Conservation (phyloP, 2,888 invertebrate genomes). For the Encarsia formosa region DNA sequence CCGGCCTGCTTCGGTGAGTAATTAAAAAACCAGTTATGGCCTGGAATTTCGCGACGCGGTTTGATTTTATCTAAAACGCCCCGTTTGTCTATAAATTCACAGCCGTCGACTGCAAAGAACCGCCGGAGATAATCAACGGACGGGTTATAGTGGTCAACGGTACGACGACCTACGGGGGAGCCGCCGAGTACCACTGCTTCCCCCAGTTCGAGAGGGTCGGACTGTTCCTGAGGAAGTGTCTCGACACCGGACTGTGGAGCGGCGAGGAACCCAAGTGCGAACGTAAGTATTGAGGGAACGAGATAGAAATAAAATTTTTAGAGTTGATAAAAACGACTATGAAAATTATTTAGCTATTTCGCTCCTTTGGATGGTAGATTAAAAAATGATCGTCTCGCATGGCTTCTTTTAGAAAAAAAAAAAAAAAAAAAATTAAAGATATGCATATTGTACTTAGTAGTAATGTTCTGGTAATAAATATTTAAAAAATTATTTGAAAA, state of each 20-base stretch:
- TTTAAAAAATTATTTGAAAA: too few relatives aligned
- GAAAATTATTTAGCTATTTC: neutral
- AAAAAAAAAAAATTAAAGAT: too few relatives aligned
- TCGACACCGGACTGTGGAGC: constrained; percentile 81
- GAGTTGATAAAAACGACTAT: neutral
- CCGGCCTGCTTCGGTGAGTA: constrained; percentile 79
- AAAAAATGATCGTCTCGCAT: neutral
- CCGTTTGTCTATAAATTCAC: too few relatives aligned
- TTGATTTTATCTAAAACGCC: neutral
- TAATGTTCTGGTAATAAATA: too few relatives aligned
- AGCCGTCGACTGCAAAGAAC: constrained; percentile 84
- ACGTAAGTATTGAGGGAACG: constrained; percentile 51
- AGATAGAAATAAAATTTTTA: too few relatives aligned
- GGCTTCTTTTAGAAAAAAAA: too few relatives aligned
- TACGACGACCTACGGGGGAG: constrained; percentile 76
- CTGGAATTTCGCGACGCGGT: too few relatives aligned
- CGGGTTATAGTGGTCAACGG: constrained; percentile 81
- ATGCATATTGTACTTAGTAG: too few relatives aligned
- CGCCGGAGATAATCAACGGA: constrained; percentile 76
- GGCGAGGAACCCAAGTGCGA: constrained; percentile 83
- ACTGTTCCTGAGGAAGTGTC: constrained; percentile 76
- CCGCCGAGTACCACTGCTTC: constrained; percentile 85
- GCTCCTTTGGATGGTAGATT: neutral
- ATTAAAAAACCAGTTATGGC: too few relatives aligned
- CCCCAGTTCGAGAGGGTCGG: constrained; percentile 80